These are phyloP conservation scores for Coreius guichenoti DNA, from an alignment of 2,797 vertebrate species.

Conservation along the genomic window DNA sequence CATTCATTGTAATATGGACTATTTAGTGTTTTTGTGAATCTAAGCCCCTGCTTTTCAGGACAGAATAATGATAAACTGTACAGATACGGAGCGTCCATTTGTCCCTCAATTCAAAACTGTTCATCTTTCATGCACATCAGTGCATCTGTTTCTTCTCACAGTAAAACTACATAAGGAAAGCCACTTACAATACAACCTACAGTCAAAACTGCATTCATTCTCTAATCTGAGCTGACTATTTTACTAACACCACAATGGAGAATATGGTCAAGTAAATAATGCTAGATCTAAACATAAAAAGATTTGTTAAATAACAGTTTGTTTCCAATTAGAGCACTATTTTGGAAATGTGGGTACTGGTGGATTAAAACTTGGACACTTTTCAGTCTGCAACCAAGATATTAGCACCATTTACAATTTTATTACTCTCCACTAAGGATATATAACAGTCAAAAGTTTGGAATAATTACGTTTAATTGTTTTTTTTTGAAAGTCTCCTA, in stretches of 20 bases:
- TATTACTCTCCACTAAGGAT: neutral
- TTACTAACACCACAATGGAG: slow-evolving; percentile 10
- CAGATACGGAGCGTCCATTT: slow-evolving; percentile 49
- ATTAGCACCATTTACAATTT: slow-evolving; percentile 47
- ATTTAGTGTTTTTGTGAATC: neutral
- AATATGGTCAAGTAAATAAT: neutral
- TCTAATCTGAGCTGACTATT: slow-evolving; percentile 30
- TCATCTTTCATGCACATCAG: slow-evolving; percentile 38
- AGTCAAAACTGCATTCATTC: slow-evolving; percentile 42
- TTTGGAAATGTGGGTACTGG: neutral
- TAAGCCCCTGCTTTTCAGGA: neutral
- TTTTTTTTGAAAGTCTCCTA: no score
- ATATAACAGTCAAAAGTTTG: neutral
- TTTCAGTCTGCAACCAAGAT: slow-evolving; percentile 13
- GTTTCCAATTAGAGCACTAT: neutral
- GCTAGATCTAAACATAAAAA: neutral
- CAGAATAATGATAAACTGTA: slow-evolving; percentile 23
- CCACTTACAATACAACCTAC: slow-evolving; percentile 25
- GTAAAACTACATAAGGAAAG: slow-evolving; percentile 42
- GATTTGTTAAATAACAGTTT: neutral
- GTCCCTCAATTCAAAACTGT: slow-evolving; percentile 1
- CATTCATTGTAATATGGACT: neutral
- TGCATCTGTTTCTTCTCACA: slow-evolving; percentile 11
- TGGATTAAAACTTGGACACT: slow-evolving; percentile 53
- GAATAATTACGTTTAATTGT: neutral